Base-by-base conservation (phyloP, 2,888 invertebrate species). In the Blera fallax region DNA sequence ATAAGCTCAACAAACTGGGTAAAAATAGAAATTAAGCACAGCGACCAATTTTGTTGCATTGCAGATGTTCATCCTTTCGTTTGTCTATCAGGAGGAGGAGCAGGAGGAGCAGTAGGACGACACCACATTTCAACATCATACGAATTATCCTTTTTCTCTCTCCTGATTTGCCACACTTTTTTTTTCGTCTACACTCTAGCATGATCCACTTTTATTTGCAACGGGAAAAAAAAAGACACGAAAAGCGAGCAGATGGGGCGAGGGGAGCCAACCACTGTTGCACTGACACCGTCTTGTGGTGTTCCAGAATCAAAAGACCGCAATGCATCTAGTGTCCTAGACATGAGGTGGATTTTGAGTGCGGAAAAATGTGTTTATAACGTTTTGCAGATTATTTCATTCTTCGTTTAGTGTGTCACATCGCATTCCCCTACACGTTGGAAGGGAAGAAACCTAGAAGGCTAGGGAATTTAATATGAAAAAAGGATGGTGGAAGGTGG, bases 231-330 rank as follows among this genome's bases (percentile, higher is more conserved):
- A 69, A 48, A 43, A n/a, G 29, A 50, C n/a, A 40, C 32, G 0
- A 3, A 27, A 56, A 16, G 32, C 27, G n/a, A n/a, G 5, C 34
- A 52, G 43, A 45, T 56, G 32, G 21, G 50, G 27, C 24, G 48
- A 65, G 73, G 81, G 76, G 70, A 74, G 70, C 56, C 70, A 85
- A 80, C 62, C 80, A 85, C 74, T 69, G 56, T 67, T 74, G 56
- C 67, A 80, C 50, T 43, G 76, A 85, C 64, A 84, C 74, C 58
- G 58, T 52, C 73, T 76, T 27, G 37, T 70, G 76, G 48, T 72
- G 77, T 70, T 65, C 64, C 70, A 77, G 77, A 76, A 69, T 81
- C 62, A 58, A 81, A 81, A 76, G 77, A 64, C 82, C 58, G 77
- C 82, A 82, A 65, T 82, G 82, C 77, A 77, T 82, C 65, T 27